Base-by-base conservation (phyloP, 2,888 invertebrate genomes). In the Xylota sylvarum region DNA sequence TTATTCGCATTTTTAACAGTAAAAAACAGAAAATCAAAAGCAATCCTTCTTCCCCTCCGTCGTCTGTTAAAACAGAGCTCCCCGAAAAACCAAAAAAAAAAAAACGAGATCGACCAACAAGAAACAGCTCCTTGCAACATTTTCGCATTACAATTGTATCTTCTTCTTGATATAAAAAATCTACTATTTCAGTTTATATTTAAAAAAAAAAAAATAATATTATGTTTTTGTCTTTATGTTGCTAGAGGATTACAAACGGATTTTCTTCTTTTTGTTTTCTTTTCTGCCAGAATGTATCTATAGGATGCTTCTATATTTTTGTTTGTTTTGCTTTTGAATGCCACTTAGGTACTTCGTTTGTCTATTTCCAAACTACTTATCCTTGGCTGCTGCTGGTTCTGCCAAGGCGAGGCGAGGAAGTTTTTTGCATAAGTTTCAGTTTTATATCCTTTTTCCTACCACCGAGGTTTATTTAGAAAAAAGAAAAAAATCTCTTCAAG, bases 231-330 rank as follows among this genome's bases (percentile, higher is more conserved):
- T 78, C 43, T 60, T 69, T 52, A 46, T 80, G 70, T 70, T 48
- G 55, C 64, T 23, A 58, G n/a, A 30, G 80, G 80, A 72, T 76
- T 80, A 80, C 69, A 74, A 79, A 72, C 69, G 58, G 64, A 69
- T 60, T 81, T 74, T 32, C 1, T 19, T 40, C 43, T 19, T 67
- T 32, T 48, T 43, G 32, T 35, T 35, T 62, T 32, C 12, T 27
- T 35, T 79, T 12, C n/a, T 37, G 30, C 27, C 17, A 64, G 46
- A 46, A 64, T 43, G 62, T 60, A 60, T 62, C 43, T 40, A 4
- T 43, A 17, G 55, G 23, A 46, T n/a, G 32, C 14, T 35, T 48
- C 12, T 19, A 7, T 46, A 30, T 43, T 35, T 46, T 48, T 23
- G 35, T 56, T 72, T 58, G 43, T 60, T 60, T n/a, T 48, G 52